These are phyloP conservation scores for Lepus townsendii DNA, from an alignment of 2,797 vertebrate genomes.

Conservation along the genomic window DNA sequence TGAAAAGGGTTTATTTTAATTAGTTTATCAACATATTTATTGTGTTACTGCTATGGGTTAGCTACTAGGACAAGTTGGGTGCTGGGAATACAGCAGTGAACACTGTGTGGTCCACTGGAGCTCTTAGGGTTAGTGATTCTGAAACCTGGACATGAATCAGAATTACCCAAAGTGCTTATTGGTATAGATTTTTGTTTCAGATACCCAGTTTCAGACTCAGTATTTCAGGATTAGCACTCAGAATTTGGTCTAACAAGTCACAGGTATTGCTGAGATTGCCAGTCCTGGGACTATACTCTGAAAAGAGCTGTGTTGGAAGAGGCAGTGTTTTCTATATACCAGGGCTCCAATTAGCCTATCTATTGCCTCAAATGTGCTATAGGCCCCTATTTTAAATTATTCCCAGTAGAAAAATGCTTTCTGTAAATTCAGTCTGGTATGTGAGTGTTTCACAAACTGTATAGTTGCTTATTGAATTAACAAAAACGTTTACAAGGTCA, in stretches of 20 bases:
- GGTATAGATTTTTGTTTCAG: neutral
- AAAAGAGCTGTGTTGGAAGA: neutral
- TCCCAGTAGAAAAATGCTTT: conserved; percentile 6
- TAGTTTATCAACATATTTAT: neutral
- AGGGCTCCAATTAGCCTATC: neutral
- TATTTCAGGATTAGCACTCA: neutral
- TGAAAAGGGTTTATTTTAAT: neutral
- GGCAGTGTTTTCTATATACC: neutral
- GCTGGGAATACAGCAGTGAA: neutral
- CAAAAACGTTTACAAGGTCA: conserved; percentile 54
- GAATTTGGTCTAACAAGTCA: conserved; percentile 42
- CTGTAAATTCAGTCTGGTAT: conserved; percentile 1
- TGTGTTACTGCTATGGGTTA: neutral
- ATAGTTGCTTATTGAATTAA: conserved; percentile 54
- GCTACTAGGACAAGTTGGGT: neutral
- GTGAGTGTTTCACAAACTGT: neutral
- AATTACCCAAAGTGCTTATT: conserved; percentile 2
- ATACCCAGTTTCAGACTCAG: neutral
- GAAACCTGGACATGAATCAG: neutral
- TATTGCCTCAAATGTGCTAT: neutral
- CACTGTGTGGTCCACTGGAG: neutral
- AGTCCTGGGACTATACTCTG: neutral
- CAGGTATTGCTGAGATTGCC: conserved; percentile 8
- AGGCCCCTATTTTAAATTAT: neutral
- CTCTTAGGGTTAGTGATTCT: neutral